Base-by-base conservation (phyloP, 2,888 invertebrate species). In the Argynnis bischoffii region DNA sequence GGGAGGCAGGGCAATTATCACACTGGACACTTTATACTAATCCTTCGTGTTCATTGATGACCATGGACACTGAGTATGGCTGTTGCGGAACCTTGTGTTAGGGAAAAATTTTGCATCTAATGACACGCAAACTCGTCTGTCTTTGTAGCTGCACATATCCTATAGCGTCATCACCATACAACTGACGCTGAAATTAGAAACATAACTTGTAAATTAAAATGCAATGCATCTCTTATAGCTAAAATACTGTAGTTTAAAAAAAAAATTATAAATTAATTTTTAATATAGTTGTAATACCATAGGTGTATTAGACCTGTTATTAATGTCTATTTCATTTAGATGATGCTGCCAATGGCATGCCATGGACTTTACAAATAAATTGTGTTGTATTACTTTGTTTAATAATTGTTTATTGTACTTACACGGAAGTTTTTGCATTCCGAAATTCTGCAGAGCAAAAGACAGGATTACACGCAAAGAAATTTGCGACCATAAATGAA, bases 101-200 rank as follows among this genome's bases (percentile, higher is more conserved):
- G 6, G 78, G 77, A 48, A 76, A 77, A 1, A 80, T 74, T 67
- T 74, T 77, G 5, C 70, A 64, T 41, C 80, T 79, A 0, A 79
- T 63, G 18, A 67, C 75, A 26, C 80, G 77, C 0, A 77, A 0
- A 6, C 72, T 72, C 8, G 46, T 60, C 0, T 77, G 73, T 0
- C 78, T 66, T 53, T 74, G 67, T 0, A 79, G 57, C 61, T 79
- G 76, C 0, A 78, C 78, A 55, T 77, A 78, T 11, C 75, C 60
- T 8, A 78, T 53, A 31, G 76, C 77, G 66, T 78, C 77, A 59
- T 79, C 77, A 1, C 77, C 78, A 70, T 78, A 79, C 1, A 77
- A 77, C 61, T 41, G 59, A 51, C 78, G 59, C 48, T 76, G 67
- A 60, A 72, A 73, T 26, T 26, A 26, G 26, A 26, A 26, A 5